Evolutionary conservation across 2,797 vertebrate species (phyloP), one percentile per base, ranked within the genome.

Genomic region (Kryptopterus vitreolus): DNA sequence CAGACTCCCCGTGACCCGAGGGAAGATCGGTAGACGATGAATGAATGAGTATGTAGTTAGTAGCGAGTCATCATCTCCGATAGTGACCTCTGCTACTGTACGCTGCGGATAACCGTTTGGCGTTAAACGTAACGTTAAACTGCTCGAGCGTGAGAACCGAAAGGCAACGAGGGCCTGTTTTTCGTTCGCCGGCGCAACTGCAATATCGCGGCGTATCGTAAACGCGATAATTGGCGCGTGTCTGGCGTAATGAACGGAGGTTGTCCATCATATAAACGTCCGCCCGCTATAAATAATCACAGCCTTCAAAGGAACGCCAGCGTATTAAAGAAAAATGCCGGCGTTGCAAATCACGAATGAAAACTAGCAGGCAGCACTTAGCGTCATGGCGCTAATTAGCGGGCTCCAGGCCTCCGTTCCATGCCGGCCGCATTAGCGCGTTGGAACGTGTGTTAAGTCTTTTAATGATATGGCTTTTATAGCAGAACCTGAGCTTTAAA

Each of bases 381-480:
- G 78, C 29, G 57, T 31, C 18, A 3, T 71, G 48, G n/a, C 7
- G 13, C 66, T 81, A 76, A 77, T 77, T 77, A 70, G 65, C 26
- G 4, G 29, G 48, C 29, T 71, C 69, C 69, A 53, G 69, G 48
- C 31, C 48, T 77, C 20, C 22, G 46, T 38, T 43, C 13, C 33
- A 9, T n/a, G 43, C 48, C 58, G 55, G 66, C 48, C 43, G 35
- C 3, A 31, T 55, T 29, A 63, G 33, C 0, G 35, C 53, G 61
- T 55, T 33, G 48, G 69, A 13, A 24, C 58, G n/a, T n/a, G 53
- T 48, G 61, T 76, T 53, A 26, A 57, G 66, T 57, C 75, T 72
- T n/a, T 72, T 82, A 81, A 77, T 71, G 58, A 33, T 81, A 52
- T 7, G 55, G 31, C 24, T 77, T 81, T 81, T 77, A 81, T 71